Evolutionary conservation across 2,888 invertebrate species (phyloP), one percentile per base, ranked within the genome.

Genomic region (Chymomyza caudatula): DNA sequence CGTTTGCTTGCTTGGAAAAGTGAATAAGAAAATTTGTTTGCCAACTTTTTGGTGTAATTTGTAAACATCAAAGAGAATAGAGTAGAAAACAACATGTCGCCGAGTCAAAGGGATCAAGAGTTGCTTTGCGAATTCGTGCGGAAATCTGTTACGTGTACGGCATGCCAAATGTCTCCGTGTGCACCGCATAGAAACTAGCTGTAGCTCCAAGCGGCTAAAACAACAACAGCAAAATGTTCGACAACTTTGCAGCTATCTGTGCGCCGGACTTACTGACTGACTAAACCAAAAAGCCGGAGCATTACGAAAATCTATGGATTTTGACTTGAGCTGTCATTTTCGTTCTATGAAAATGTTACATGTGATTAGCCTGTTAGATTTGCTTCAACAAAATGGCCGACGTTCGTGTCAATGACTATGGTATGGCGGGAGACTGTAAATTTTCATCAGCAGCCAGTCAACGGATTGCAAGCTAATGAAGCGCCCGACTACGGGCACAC

Each of bases 11-110:
- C 29, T 55, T n/a, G 60, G 65, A 73, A 82, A 86, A 86, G 86
- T 86, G 86, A 86, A 82, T 86, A 82, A 85, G 82, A 82, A 82
- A 82, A 82, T 82, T 82, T 82, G 82, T 82, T 82, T 82, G 86
- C 74, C 85, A 82, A 82, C 76, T 82, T 82, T n/a, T 85, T 78
- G 82, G 79, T 86, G 86, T 86, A 82, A 82, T 82, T 82, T 82
- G 82, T 82, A 82, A 86, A 82, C 82, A 82, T 82, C 82, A 82
- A 82, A 82, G 82, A 86, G 86, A 84, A 54, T 42, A 83, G 80
- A 73, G 74, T 71, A 71, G 52, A 76, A 71, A 85, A 76, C 86
- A 81, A 85, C 82, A 82, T 82, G 82, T 86, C 82, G 79, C 78
- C 82, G 79, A 86, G 82, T 82, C 82, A 82, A 82, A 82, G 85